Evolutionary conservation across 2,888 invertebrate species (phyloP), one percentile per base, ranked within the genome.

Genomic region (Rambutsinella grinnellia): DNA sequence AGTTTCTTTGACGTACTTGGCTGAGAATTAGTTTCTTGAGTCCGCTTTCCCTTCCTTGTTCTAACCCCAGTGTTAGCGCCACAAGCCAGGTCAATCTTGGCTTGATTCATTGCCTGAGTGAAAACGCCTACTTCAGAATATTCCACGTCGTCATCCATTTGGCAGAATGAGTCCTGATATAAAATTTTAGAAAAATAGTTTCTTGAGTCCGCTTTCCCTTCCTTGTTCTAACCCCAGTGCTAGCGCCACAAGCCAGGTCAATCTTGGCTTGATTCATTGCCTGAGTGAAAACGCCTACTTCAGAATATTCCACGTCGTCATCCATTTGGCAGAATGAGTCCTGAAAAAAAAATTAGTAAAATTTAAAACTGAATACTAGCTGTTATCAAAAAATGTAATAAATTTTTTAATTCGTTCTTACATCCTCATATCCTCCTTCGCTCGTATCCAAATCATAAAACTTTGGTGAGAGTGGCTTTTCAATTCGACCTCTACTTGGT

Each of bases 151-250:
- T 91, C 90, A 23, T 89, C 90, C 63, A 89, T 89, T 0, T 90
- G 90, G 85, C 91, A 91, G 85, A 92, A 92, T 54, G 91, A 91
- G 85, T 91, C 91, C 90, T 91, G 57, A 8, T n/a, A n/a, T n/a
- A n/a, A n/a, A n/a, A n/a, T n/a, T n/a, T n/a, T n/a, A n/a, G n/a
- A n/a, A n/a, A n/a, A n/a, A n/a, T n/a, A n/a, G n/a, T n/a, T n/a
- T n/a, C n/a, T n/a, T n/a, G n/a, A n/a, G n/a, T n/a, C n/a, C n/a
- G n/a, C n/a, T n/a, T n/a, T n/a, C n/a, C n/a, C n/a, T n/a, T n/a
- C n/a, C n/a, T n/a, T n/a, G n/a, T n/a, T n/a, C 67, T 56, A 17
- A 44, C 46, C n/a, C 46, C 24, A 24, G 53, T 49, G 1, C 51
- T 13, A 17, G 65, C 65, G 6, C 26, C 49, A 21, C 26, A 49